Percentiles rank a stretch among this genome's conserved stretches.
Evolutionary conservation across 2,888 invertebrate genomes (phyloP).

Genomic region (Drosophila paracracens): DNA sequence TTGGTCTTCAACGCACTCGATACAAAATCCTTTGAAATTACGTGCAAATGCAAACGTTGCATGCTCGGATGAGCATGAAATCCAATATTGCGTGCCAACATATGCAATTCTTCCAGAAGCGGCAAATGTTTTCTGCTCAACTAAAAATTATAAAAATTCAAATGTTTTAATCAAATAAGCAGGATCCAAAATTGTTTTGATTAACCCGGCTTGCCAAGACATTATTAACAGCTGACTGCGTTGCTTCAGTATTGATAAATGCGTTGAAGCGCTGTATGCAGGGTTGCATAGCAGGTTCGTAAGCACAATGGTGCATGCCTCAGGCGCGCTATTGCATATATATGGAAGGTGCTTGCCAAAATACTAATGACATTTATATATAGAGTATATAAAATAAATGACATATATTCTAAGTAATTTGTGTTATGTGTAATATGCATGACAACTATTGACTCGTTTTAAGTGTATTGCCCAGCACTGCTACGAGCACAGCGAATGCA

Average conservation of each 20-base stretch:
- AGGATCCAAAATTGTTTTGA: conserved; percentile 90
- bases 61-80: conserved; percentile 93
- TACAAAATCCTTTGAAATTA: conserved; percentile 94
- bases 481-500: conserved; percentile 18
- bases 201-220: conserved; percentile 89
- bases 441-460: not conserved
- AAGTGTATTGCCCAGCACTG: conserved; percentile 34
- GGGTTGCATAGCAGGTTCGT: conserved; percentile 7
- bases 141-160: conserved; percentile 46
- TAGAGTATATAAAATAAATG: not conserved
- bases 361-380: too few relatives aligned
- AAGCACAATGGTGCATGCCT: conserved; percentile 23
- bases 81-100: conserved; percentile 88
- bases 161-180: conserved; percentile 86
- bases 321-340: not conserved
- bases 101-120: conserved; percentile 90
- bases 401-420: not conserved
- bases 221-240: conserved; percentile 44
- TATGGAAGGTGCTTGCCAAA: too few relatives aligned
- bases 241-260: conserved; percentile 16
- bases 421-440: not conserved
- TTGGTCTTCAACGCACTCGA: conserved; percentile 92
- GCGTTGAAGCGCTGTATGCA: not conserved
- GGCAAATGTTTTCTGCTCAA: conserved; percentile 86
- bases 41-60: conserved; percentile 93